These are phyloP conservation scores for Carabus problematicus DNA, from an alignment of 2,888 invertebrate genomes.

Conservation along the genomic window DNA sequence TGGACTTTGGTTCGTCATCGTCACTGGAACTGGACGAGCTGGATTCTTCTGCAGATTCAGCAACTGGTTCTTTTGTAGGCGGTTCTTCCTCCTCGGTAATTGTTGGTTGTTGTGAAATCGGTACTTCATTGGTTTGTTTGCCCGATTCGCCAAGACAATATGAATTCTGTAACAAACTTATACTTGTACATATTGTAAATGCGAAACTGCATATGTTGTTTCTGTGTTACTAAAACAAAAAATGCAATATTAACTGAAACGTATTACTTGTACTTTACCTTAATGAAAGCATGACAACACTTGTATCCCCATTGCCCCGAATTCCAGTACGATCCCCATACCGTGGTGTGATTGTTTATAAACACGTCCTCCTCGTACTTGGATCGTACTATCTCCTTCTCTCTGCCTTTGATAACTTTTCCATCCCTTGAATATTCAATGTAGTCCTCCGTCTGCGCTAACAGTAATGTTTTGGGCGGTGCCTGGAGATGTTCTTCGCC, in stretches of 20 bases:
- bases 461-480: slow-evolving; percentile 85
- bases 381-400: slow-evolving; percentile 83
- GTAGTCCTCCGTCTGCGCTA: slow-evolving; percentile 96
- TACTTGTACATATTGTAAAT: slow-evolving; percentile 51
- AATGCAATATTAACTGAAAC: not conserved
- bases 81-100: slow-evolving; percentile 47
- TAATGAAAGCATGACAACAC: slow-evolving; percentile 92
- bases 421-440: slow-evolving; percentile 95
- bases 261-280: slow-evolving; percentile 59
- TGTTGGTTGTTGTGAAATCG: slow-evolving; percentile 29
- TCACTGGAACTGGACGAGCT: slow-evolving; percentile 60
- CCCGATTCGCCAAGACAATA: slow-evolving; percentile 86
- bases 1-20: slow-evolving; percentile 47
- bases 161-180: slow-evolving; percentile 68
- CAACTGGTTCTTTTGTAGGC: slow-evolving; percentile 42
- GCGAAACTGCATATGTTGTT: not conserved
- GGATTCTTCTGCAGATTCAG: slow-evolving; percentile 47
- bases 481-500: slow-evolving; percentile 90
- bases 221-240: slow-evolving; percentile 12
- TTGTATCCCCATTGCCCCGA: slow-evolving; percentile 95
- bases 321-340: slow-evolving; percentile 97
- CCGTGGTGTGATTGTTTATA: slow-evolving; percentile 90
- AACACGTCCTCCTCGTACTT: slow-evolving; percentile 94
- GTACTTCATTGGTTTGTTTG: slow-evolving; percentile 48
- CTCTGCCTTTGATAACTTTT: slow-evolving; percentile 84